Base-by-base conservation (phyloP, 2,113 vertebrate species). In the Psammodynastes pulverulentus region DNA sequence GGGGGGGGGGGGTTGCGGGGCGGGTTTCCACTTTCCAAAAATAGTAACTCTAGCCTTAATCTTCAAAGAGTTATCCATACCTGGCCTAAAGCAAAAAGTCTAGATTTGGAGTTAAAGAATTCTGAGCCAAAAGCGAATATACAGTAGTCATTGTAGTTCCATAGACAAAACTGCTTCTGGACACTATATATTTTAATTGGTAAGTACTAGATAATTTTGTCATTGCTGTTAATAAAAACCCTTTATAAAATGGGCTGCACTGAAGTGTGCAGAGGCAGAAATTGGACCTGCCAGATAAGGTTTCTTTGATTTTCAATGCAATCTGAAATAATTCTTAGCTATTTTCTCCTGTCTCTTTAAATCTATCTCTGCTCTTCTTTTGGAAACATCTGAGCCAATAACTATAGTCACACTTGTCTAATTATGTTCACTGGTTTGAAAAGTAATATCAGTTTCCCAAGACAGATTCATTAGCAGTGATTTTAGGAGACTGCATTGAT, bases 401-500 rank as follows among this genome's bases (percentile, higher is more conserved):
- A 91, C 72, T 84, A 56, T 87, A 62, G 56, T 91, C n/a, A 91
- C n/a, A 72, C 13, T 91, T 15, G 23, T 87, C 56, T 91, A 87
- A 87, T 91, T 86, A 86, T 49, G 84, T 58, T 91, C 56, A 86
- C 53, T 29, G 46, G 84, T 87, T 87, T 91, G 54, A 91, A 87
- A 87, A 62, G 85, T 62, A 67, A 87, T 91, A 43, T 87, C 5
- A 39, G 34, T 91, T 91, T 91, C 52, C 84, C 49, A 48, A 23
- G 39, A 91, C 85, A 87, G 34, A 19, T 51, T 84, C 62, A 90
- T 79, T 90, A 90, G 72, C 43, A 43, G 43, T 26, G 72, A 90
- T 84, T 85, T 46, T 84, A 86, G 23, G 53, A 46, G 39, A 3
- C 52, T 91, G 79, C 39, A 24, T 53, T 51, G 29, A 84, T 6